Percentiles rank a stretch among this genome's conserved stretches.
Evolutionary conservation across 2,797 vertebrate genomes (phyloP).

Genomic region (Rhyacichthys aspro): DNA sequence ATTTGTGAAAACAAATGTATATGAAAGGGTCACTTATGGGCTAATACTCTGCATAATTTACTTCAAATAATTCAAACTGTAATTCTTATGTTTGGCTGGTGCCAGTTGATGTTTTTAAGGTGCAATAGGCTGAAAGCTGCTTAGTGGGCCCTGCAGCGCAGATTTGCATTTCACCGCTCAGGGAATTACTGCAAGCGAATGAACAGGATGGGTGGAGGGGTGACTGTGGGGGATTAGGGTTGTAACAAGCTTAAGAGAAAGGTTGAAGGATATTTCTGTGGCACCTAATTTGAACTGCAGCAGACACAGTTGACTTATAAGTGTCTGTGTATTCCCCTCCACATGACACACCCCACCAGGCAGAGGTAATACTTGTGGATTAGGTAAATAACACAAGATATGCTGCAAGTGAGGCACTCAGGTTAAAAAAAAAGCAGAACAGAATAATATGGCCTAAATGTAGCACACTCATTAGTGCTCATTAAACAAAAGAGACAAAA

Average conservation of each 20-base stretch:
- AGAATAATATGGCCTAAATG: background rate
- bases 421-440: conserved; percentile 5
- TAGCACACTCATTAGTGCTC: background rate
- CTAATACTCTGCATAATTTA: conserved; percentile 25
- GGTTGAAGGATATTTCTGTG: conserved; percentile 80
- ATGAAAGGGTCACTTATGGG: conserved; percentile 12
- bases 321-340: conserved; percentile 51
- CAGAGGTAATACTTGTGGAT: conserved; percentile 47
- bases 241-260: conserved; percentile 82
- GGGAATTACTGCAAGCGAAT: conserved; percentile 75
- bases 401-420: conserved; percentile 16
- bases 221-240: conserved; percentile 75
- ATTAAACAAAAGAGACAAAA: conserved; percentile 1
- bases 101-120: conserved; percentile 52
- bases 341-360: conserved; percentile 50
- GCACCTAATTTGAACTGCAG: conserved; percentile 75
- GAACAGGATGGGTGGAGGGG: conserved; percentile 70
- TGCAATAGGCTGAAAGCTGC: conserved; percentile 73
- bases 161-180: conserved; percentile 80
- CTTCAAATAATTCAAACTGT: conserved; percentile 24
- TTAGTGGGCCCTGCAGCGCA: conserved; percentile 74
- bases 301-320: conserved; percentile 68
- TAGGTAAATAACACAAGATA: conserved; percentile 36
- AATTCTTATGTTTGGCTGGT: conserved; percentile 40
- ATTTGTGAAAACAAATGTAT: conserved; percentile 7